Evolutionary conservation across 2,797 vertebrate species (phyloP), one percentile per base, ranked within the genome.

Genomic region (Acanthurus tractus): DNA sequence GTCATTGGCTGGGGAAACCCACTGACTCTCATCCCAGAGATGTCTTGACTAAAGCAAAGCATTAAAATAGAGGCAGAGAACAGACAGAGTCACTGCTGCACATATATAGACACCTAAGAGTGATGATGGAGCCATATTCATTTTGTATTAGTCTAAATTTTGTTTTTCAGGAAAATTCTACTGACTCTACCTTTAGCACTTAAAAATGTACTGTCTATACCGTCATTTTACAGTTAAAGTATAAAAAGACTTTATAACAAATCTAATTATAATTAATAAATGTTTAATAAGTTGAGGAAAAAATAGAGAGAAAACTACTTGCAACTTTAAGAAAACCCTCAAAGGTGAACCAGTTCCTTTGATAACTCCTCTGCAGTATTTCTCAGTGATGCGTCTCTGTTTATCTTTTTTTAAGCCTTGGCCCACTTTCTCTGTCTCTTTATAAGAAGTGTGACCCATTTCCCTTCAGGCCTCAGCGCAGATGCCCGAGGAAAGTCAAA

Each of bases 381-480:
- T 76, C 70, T 61, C 14, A 38, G 29, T 64, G 52, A 68, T 75
- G 46, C 1, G 0, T 76, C 78, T 62, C 65, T 79, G 78, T 78
- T 81, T 78, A 62, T 82, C 74, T 79, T 81, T 78, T 53, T 83
- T 76, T 63, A 82, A 83, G 77, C 63, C 17, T 14, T 85, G 80
- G 50, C 85, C 86, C 75, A 85, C 68, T 78, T 86, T 66, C 15
- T 73, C 14, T 67, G 68, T 78, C 63, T 79, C 74, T 86, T 83
- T 66, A 62, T 57, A 54, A 83, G 25, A 73, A 65, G 50, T 44
- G 48, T 80, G 84, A 82, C 84, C 90, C 79, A 88, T 74, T 89
- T 87, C 57, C 18, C 23, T 44, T 25, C 49, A 14, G 0, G 50
- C 1, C 17, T 56, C 42, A 86, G 38, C 11, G 50, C 50, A 74